A percentile compares a stretch with the other conserved stretches of the same genome.
These are phyloP conservation scores for Siphlonurus alternatus DNA, from an alignment of 2,888 invertebrate species.

Conservation along the genomic window DNA sequence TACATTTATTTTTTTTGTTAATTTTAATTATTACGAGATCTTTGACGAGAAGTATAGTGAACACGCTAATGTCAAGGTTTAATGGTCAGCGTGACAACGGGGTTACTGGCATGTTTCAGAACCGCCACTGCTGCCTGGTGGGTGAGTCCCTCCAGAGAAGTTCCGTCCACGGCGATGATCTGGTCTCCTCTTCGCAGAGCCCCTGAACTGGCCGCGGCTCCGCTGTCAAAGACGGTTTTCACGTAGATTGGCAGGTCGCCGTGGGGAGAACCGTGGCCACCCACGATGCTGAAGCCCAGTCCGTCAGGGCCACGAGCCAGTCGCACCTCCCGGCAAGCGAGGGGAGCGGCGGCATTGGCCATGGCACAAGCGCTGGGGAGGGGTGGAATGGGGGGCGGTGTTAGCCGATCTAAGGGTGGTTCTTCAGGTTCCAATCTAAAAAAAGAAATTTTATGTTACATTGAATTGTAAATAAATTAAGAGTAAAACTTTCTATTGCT, in stretches of 20 bases:
- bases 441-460: background rate
- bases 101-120: conserved; percentile 29
- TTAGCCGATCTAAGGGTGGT: background rate
- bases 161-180: conserved; percentile 27
- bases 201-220: conserved; percentile 23
- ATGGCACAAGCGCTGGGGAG: background rate
- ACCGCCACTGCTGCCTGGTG: conserved; percentile 29
- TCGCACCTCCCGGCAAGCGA: conserved; percentile 21
- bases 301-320: conserved; percentile 33
- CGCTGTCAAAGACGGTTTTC: conserved; percentile 27
- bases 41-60: background rate
- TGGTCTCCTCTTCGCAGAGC: conserved; percentile 28
- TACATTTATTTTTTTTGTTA: background rate
- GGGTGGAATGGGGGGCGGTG: background rate
- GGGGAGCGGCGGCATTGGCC: conserved; percentile 5
- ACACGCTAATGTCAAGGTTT: conserved; percentile 16
- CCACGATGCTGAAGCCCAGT: conserved; percentile 37
- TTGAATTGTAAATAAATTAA: background rate
- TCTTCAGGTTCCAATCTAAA: conserved; percentile 2
- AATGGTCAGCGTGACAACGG: conserved; percentile 28
- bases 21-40: background rate
- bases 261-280: conserved; percentile 31
- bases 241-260: conserved; percentile 36
- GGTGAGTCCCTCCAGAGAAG: conserved; percentile 24
- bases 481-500: background rate